Evolutionary conservation across 2,797 vertebrate genomes (phyloP).

Genomic region (Coranthus polyacanthus): DNA sequence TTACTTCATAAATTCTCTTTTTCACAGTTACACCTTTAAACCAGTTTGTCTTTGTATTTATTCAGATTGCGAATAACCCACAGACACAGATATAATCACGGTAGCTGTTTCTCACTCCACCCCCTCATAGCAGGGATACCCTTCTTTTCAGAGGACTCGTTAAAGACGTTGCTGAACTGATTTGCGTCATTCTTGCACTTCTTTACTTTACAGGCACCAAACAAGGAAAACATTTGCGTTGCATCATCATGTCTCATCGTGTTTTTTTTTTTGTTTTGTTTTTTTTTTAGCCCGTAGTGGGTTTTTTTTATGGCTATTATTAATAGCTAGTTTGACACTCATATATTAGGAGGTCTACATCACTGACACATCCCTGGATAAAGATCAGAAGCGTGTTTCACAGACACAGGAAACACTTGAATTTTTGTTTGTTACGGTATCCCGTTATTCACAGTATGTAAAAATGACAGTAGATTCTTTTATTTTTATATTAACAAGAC

Average conservation of each 20-base stretch:
- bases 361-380: constrained; percentile 8
- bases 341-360: constrained; percentile 33
- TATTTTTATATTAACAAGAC: too few relatives aligned
- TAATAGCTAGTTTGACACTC: constrained; percentile 10
- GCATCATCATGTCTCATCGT: constrained; percentile 34
- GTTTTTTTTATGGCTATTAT: constrained; percentile 31
- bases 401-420: neutral
- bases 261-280: too few relatives aligned
- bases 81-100: neutral
- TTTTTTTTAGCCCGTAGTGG: constrained; percentile 32
- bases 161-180: neutral
- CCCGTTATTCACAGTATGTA: neutral
- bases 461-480: neutral
- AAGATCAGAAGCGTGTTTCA: constrained; percentile 1
- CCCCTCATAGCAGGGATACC: constrained; percentile 45
- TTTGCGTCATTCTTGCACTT: constrained; percentile 66
- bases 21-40: neutral
- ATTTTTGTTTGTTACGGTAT: neutral
- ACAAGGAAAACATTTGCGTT: constrained; percentile 30
- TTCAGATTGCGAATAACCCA: neutral
- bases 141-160: constrained; percentile 18
- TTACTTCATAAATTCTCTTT: too few relatives aligned
- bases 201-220: constrained; percentile 30
- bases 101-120: constrained; percentile 26
- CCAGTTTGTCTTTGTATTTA: neutral